phyloP scores from a whole-genome alignment of 2,797 vertebrate species.

The Haliaeetus vocifer region DNA sequence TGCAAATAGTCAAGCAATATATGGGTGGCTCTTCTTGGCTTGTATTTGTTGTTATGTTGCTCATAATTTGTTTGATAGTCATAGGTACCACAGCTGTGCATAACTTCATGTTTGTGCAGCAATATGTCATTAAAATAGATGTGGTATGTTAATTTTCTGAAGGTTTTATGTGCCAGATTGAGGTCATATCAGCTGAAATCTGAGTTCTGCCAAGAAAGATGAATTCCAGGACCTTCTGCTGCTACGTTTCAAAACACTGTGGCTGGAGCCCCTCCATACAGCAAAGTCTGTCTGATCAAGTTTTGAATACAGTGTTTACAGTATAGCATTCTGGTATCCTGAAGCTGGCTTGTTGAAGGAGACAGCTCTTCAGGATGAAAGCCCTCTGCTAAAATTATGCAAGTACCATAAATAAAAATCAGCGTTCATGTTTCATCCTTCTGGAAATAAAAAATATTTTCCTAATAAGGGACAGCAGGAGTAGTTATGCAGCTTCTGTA shows the following conservation, averaged over 20 bases:
- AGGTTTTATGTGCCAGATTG: conserved; percentile 24
- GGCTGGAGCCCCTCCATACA: not conserved
- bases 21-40: conserved; percentile 40
- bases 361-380: not conserved
- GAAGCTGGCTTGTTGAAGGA: not conserved
- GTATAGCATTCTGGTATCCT: not conserved
- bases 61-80: conserved; percentile 17
- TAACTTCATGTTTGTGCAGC: conserved; percentile 26
- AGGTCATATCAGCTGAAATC: conserved; percentile 23
- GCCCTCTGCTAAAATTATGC: not conserved
- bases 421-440: not conserved
- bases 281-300: not conserved
- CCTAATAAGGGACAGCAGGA: not conserved
- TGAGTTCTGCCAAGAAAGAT: conserved; percentile 11
- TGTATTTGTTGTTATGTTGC: not conserved
- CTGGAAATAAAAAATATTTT: not conserved
- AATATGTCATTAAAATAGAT: conserved; percentile 7
- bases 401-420: not conserved
- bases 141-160: conserved; percentile 12
- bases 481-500: not conserved
- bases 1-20: not conserved
- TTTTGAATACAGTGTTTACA: not conserved
- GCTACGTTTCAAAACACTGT: not conserved
- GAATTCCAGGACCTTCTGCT: conserved; percentile 17
- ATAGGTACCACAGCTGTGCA: conserved; percentile 45